Conservation (phyloP, 2,113 vertebrate species). For the Ancistrus triradiatus region DNA sequence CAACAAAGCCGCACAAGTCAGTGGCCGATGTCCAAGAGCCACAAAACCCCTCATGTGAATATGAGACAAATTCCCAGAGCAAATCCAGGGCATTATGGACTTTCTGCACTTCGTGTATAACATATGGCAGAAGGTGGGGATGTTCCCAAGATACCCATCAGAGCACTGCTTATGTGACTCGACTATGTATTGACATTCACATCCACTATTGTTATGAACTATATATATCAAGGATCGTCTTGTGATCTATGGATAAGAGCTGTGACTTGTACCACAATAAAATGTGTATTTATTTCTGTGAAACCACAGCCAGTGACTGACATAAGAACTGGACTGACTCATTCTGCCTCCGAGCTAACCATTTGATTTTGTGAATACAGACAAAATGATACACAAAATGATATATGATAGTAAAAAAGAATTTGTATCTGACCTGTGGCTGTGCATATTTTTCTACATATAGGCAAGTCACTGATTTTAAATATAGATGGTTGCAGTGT, state of each 20-base stretch:
- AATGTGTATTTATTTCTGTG: conserved; percentile 24
- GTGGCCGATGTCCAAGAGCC: conserved; percentile 39
- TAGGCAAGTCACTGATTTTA: too few relatives aligned
- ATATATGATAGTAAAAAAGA: conserved; percentile 29
- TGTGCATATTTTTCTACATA: too few relatives aligned
- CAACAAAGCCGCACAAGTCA: conserved; percentile 37
- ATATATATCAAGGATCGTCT: conserved; percentile 27
- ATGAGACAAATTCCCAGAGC: conserved; percentile 19
- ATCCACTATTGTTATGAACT: conserved; percentile 31
- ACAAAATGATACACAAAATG: conserved; percentile 6
- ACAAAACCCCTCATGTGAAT: conserved; percentile 24
- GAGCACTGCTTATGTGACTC: conserved; percentile 8
- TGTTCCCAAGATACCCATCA: conserved; percentile 7
- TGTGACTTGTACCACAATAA: conserved; percentile 13
- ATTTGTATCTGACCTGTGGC: too few relatives aligned
- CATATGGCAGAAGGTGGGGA: conserved; percentile 8
- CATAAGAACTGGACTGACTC: conserved; percentile 27
- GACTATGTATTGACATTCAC: conserved; percentile 28
- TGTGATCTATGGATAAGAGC: conserved; percentile 17
- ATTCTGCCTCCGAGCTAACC: conserved; percentile 18
- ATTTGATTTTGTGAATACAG: too few relatives aligned
- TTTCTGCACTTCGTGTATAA: conserved; percentile 13
- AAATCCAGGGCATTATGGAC: conserved; percentile 15
- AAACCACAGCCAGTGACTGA: conserved; percentile 41
- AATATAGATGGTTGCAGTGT: too few relatives aligned